Evolutionary conservation across 2,797 vertebrate species (phyloP).

Genomic region (Malurus leucopterus): DNA sequence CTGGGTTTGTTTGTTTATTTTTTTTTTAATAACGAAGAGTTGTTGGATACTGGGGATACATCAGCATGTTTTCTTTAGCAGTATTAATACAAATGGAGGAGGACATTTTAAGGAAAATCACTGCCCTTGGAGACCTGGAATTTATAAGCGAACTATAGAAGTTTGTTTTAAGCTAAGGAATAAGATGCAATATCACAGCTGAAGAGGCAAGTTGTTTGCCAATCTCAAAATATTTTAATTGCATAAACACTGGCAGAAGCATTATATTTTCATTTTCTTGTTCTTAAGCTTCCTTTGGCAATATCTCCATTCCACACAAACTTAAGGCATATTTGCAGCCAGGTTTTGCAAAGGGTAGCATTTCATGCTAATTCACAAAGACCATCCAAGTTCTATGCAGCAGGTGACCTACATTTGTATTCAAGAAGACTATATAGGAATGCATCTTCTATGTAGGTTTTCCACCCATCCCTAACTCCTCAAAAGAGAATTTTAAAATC

Average conservation of each 20-base stretch:
- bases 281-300: neutral
- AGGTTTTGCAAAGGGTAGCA: neutral
- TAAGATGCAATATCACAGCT: neutral
- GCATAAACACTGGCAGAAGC: neutral
- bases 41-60: neutral
- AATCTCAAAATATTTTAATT: neutral
- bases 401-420: neutral
- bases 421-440: neutral
- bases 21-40: neutral
- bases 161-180: neutral
- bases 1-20: rapidly evolving
- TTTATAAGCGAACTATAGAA: neutral
- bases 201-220: neutral
- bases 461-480: neutral
- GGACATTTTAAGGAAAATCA: neutral
- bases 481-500: neutral
- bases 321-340: neutral
- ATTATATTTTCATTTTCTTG: neutral
- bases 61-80: neutral
- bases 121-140: neutral
- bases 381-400: neutral
- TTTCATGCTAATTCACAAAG: neutral
- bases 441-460: neutral
- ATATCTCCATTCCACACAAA: neutral
- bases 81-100: neutral